A percentile compares a stretch with the other conserved stretches of the same genome.
Evolutionary conservation across 2,888 invertebrate species (phyloP).

Genomic region (Argyresthia albistria): DNA sequence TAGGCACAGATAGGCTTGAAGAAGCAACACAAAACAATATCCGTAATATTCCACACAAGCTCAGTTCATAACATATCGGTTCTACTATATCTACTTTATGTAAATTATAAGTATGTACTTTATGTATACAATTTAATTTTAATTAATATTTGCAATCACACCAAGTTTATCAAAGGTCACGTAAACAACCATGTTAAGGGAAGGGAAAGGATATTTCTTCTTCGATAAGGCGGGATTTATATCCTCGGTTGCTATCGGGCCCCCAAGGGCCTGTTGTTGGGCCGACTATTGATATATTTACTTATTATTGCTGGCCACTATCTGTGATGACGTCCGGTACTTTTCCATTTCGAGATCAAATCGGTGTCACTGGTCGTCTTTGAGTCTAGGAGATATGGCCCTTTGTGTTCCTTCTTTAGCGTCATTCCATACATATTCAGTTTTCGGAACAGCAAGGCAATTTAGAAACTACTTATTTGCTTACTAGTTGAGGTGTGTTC

Average conservation of each 20-base stretch:
- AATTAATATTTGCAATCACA: slow-evolving; percentile 57
- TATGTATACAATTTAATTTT: not conserved
- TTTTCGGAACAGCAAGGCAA: no score
- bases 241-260: slow-evolving; percentile 20
- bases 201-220: slow-evolving; percentile 24
- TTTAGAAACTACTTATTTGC: no score
- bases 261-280: slow-evolving; percentile 32
- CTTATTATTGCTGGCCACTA: not conserved
- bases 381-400: no score
- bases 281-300: not conserved
- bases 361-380: no score
- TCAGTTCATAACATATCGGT: no score
- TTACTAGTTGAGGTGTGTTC: no score
- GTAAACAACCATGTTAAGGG: slow-evolving; percentile 37
- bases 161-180: slow-evolving; percentile 64
- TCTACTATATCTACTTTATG: not conserved
- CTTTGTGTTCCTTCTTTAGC: no score
- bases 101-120: no score
- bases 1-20: no score
- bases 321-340: not conserved
- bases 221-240: slow-evolving; percentile 37
- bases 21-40: no score
- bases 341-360: not conserved
- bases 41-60: slow-evolving; percentile 50
- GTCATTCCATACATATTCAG: no score